phyloP scores from a whole-genome alignment of 2,797 vertebrate species.

The Mionectes olivaceus region DNA sequence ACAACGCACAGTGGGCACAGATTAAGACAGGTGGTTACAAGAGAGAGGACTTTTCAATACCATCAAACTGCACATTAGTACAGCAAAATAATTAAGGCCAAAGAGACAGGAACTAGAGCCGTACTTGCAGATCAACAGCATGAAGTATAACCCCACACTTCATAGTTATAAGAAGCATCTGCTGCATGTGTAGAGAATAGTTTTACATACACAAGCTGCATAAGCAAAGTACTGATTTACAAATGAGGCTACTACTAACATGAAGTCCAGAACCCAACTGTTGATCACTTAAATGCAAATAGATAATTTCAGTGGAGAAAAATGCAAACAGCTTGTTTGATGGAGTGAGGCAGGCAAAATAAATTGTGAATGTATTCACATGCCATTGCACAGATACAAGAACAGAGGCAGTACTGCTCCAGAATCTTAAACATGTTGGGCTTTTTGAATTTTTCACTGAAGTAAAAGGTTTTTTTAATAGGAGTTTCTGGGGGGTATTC shows the following conservation, averaged over 20 bases:
- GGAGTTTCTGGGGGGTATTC: not conserved
- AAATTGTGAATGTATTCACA: not conserved
- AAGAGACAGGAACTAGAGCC: not conserved
- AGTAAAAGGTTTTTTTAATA: rapidly evolving
- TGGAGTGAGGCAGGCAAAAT: not conserved
- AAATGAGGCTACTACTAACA: not conserved
- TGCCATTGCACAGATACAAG: not conserved
- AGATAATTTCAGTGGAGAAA: not conserved
- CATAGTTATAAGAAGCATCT: rapidly evolving
- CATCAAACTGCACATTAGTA: not conserved
- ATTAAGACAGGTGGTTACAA: not conserved
- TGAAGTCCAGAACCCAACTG: not conserved
- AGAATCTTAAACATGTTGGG: not conserved
- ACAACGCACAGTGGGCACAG: not conserved
- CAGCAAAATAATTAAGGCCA: not conserved
- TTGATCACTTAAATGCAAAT: not conserved
- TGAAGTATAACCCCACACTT: not conserved
- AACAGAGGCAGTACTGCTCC: not conserved
- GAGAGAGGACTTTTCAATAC: not conserved
- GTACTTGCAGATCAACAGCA: not conserved
- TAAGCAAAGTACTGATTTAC: not conserved
- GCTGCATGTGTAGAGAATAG: not conserved
- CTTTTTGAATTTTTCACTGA: not conserved
- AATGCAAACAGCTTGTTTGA: not conserved
- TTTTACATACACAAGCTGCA: not conserved